A percentile compares a stretch with the other conserved stretches of the same genome.
Conservation (phyloP, 2,888 invertebrate species). For the Allophyes oxyacanthae region DNA sequence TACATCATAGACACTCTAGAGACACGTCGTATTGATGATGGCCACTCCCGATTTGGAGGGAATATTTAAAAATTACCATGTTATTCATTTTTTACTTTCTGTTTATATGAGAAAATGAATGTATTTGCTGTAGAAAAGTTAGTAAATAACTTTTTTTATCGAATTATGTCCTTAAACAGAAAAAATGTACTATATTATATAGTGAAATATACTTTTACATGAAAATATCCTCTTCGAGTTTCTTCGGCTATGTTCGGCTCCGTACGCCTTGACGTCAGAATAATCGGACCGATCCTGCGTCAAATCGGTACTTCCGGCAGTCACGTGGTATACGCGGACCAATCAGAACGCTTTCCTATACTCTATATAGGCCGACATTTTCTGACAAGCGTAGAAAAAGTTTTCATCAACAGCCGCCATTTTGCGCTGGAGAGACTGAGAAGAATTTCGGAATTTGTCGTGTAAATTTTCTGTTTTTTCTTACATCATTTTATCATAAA, state of each 20-base stretch:
- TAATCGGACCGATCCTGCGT: conserved; percentile 82
- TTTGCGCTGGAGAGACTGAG: conserved; percentile 95
- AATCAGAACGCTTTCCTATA: conserved; percentile 76
- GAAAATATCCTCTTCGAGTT: conserved; percentile 67
- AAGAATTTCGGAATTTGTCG: conserved; percentile 93
- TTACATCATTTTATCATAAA: conserved; percentile 89
- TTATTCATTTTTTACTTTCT: conserved; percentile 28
- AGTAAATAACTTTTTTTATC: background rate
- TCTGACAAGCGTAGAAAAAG: conserved; percentile 98
- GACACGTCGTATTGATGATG: conserved; percentile 86
- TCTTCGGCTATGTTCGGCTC: conserved; percentile 75
- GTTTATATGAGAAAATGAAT: background rate
- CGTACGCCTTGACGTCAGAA: conserved; percentile 85
- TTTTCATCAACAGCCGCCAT: conserved; percentile 98
- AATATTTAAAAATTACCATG: conserved; percentile 69
- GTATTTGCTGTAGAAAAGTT: background rate
- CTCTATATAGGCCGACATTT: conserved; percentile 89
- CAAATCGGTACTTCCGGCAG: conserved; percentile 84
- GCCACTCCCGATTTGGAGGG: conserved; percentile 86
- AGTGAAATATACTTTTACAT: conserved; percentile 59
- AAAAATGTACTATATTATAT: conserved; percentile 9
- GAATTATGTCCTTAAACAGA: conserved; percentile 1
- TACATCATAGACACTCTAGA: conserved; percentile 74
- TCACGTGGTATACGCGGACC: conserved; percentile 84
- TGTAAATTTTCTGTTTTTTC: conserved; percentile 91